A percentile compares a stretch with the other conserved stretches of the same genome.
Evolutionary conservation across 2,113 vertebrate species (phyloP).

Genomic region (Sorex fumeus): DNA sequence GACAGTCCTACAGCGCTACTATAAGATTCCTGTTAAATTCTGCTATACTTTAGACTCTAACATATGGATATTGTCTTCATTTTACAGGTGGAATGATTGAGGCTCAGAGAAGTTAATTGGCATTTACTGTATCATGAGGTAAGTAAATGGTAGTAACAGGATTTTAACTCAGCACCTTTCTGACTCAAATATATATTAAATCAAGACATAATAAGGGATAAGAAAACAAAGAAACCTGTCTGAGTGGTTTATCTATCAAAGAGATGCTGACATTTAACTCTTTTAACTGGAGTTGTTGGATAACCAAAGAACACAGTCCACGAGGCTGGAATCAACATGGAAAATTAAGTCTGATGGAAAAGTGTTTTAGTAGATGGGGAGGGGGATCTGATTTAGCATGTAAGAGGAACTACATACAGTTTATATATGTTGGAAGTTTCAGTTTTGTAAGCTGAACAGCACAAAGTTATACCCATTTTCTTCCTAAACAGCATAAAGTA

Average conservation of each 20-base stretch:
- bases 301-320: background rate
- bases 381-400: background rate
- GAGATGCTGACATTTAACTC: background rate
- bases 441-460: background rate
- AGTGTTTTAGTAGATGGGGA: background rate
- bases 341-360: background rate
- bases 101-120: background rate
- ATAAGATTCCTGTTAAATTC: background rate
- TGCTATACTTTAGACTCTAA: slow-evolving; percentile 40
- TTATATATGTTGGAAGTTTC: background rate
- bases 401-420: background rate
- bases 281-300: background rate
- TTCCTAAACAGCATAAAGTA: slow-evolving; percentile 40
- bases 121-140: slow-evolving; percentile 1
- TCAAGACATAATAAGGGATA: background rate
- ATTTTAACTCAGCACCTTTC: slow-evolving; percentile 8
- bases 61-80: background rate
- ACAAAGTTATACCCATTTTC: background rate
- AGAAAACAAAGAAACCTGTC: background rate
- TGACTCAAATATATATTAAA: slow-evolving; percentile 19
- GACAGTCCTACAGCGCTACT: too few species aligned
- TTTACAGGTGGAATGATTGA: slow-evolving; percentile 23
- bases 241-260: slow-evolving; percentile 34
- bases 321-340: background rate
- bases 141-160: background rate